phyloP scores from a whole-genome alignment of 2,113 vertebrate genomes.

The Garra rufa region DNA sequence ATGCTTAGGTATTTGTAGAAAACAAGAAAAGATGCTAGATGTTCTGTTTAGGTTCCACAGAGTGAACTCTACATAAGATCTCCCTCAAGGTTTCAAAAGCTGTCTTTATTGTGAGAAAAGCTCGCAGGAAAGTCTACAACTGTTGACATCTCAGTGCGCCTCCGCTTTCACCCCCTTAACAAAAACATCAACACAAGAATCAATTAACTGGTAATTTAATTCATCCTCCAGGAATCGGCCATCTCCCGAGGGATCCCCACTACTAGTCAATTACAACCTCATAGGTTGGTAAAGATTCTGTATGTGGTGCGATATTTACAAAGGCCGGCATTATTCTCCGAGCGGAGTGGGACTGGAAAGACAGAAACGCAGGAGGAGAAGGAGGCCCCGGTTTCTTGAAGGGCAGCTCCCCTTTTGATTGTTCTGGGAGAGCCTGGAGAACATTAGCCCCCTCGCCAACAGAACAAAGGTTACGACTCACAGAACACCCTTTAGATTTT shows the following conservation, averaged over 20 bases:
- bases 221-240: constrained; percentile 50
- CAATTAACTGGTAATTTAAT: constrained; percentile 56
- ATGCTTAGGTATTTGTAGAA: too few species aligned
- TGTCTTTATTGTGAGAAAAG: constrained; percentile 29
- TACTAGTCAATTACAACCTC: constrained; percentile 56
- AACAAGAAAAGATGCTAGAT: too few species aligned
- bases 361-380: constrained; percentile 15
- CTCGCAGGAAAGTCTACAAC: constrained; percentile 7
- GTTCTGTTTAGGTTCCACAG: background rate
- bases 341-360: constrained; percentile 40
- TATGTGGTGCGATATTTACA: constrained; percentile 56
- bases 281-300: constrained; percentile 51
- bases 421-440: constrained; percentile 56
- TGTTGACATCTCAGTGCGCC: constrained; percentile 36
- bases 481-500: constrained; percentile 56
- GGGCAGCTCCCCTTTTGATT: constrained; percentile 55
- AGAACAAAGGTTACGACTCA: constrained; percentile 65
- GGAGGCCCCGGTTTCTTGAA: constrained; percentile 34
- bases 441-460: constrained; percentile 59
- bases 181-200: constrained; percentile 55
- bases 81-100: background rate
- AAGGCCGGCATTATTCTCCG: constrained; percentile 58
- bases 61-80: background rate
- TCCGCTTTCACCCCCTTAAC: constrained; percentile 37
- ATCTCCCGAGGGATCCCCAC: constrained; percentile 42